Conservation (phyloP, 2,797 vertebrate genomes). For the Halcyon leucocephala region DNA sequence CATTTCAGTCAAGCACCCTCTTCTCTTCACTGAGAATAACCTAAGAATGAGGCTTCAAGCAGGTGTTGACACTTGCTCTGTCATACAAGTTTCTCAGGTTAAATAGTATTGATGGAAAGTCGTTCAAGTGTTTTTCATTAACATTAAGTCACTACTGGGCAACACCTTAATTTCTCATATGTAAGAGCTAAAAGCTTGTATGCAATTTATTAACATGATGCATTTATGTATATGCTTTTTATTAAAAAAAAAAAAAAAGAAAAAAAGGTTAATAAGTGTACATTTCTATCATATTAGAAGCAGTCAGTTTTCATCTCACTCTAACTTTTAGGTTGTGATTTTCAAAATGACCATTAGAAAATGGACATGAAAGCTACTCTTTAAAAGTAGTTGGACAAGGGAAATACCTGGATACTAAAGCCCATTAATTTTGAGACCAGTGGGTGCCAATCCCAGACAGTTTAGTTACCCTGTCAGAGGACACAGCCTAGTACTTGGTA, state of each 20-base stretch:
- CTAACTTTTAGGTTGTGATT: background rate
- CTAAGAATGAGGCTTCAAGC: slow-evolving; percentile 18
- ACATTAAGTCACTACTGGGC: background rate
- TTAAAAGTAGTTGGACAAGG: background rate
- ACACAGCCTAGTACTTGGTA: background rate
- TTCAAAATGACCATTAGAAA: background rate
- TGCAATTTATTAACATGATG: background rate
- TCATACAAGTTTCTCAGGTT: slow-evolving; percentile 9
- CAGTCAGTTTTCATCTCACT: background rate
- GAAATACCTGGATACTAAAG: background rate
- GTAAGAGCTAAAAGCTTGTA: background rate
- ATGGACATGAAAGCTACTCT: background rate
- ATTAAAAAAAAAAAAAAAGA: background rate
- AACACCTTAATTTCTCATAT: background rate
- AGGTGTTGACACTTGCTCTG: slow-evolving; percentile 10
- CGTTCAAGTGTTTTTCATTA: background rate
- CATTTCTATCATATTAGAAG: background rate
- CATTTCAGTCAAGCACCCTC: background rate
- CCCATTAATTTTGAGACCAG: background rate
- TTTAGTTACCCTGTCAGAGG: background rate
- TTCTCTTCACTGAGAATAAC: background rate
- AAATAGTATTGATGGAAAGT: background rate
- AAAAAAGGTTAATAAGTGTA: background rate
- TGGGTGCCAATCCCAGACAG: background rate
- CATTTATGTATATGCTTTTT: background rate